Percentiles rank a stretch among this genome's conserved stretches.
Conservation (phyloP, 2,797 vertebrate genomes). For the Acanthopagrus latus region DNA sequence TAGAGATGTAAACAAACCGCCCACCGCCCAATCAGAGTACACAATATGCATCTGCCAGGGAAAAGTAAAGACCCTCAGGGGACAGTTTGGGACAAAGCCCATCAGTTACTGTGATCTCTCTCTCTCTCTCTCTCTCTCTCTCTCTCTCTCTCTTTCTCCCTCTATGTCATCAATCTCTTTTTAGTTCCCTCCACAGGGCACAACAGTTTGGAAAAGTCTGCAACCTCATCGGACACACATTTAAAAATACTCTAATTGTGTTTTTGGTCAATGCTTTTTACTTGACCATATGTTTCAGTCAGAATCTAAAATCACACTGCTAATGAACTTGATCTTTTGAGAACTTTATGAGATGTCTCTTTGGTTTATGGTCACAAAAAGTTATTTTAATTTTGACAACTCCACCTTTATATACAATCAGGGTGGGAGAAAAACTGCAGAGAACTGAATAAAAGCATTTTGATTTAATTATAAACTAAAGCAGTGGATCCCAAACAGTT, state of each 20-base stretch:
- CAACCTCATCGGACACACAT: constrained; percentile 2
- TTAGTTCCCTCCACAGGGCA: constrained; percentile 24
- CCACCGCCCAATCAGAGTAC: constrained; percentile 30
- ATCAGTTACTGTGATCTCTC: constrained; percentile 8
- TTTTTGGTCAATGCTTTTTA: background rate
- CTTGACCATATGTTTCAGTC: background rate
- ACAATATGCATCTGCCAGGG: constrained; percentile 13
- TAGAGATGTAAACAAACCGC: constrained; percentile 50
- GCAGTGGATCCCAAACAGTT: no score
- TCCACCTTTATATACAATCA: background rate
- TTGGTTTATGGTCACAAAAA: background rate
- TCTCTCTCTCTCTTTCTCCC: background rate
- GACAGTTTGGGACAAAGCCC: constrained; percentile 15
- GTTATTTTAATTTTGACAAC: background rate
- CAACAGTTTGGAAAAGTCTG: constrained; percentile 27
- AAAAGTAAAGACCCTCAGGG: background rate
- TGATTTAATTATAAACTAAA: background rate
- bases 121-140: constrained; percentile 4
- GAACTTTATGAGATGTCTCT: background rate
- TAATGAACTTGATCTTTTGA: constrained; percentile 15
- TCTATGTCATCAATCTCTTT: background rate
- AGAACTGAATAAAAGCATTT: background rate
- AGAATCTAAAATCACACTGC: background rate
- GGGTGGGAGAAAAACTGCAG: background rate
- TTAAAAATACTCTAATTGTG: background rate